Evolutionary conservation across 2,797 vertebrate genomes (phyloP).

Genomic region (Menidia menidia): DNA sequence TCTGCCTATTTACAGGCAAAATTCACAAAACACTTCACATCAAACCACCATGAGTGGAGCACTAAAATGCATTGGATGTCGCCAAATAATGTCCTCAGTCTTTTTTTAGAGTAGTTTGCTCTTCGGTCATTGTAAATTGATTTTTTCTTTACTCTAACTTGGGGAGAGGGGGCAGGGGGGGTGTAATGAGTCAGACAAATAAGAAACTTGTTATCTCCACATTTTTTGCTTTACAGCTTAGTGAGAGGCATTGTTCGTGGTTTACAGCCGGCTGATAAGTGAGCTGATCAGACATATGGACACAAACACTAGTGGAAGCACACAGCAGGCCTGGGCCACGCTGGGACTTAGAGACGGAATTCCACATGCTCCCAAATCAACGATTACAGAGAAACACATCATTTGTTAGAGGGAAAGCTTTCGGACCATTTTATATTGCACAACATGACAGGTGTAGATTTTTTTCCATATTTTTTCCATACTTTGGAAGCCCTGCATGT

Average conservation of each 20-base stretch:
- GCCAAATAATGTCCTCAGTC: too few species aligned
- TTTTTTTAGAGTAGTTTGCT: too few species aligned
- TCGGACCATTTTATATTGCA: neutral
- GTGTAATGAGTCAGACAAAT: too few species aligned
- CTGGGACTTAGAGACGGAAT: neutral
- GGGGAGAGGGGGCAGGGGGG: too few species aligned
- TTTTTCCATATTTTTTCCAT: too few species aligned
- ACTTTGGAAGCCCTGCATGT: too few species aligned
- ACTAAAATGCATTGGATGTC: too few species aligned
- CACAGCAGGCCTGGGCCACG: neutral
- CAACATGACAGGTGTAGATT: neutral
- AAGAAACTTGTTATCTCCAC: neutral
- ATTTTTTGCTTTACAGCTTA: neutral
- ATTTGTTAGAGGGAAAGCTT: neutral
- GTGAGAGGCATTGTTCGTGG: neutral
- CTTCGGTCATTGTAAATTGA: too few species aligned
- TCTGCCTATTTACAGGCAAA: neutral
- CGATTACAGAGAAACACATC: neutral
- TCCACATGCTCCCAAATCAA: too few species aligned
- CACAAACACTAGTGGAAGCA: neutral
- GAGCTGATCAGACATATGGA: neutral
- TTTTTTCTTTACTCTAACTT: too few species aligned
- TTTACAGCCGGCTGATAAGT: slow-evolving; percentile 7
- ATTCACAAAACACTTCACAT: neutral
- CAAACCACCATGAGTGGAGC: neutral